Evolutionary conservation across 2,113 vertebrate species (phyloP).

Genomic region (Serinus canaria): DNA sequence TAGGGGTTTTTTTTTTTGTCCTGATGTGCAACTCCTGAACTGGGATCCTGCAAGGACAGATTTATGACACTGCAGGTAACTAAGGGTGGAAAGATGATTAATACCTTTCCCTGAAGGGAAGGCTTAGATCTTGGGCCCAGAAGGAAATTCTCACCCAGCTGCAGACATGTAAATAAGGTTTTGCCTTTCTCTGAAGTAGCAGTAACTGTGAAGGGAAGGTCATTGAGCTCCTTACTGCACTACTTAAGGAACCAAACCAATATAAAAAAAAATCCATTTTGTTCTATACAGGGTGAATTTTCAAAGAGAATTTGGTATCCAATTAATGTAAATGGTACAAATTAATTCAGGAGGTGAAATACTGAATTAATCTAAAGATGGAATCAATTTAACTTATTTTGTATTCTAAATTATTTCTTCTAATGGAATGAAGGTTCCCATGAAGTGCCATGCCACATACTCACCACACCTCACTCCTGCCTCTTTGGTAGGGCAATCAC

Average conservation of each 20-base stretch:
- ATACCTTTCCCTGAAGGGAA: neutral
- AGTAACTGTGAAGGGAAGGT: neutral
- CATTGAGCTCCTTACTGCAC: neutral
- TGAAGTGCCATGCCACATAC: neutral
- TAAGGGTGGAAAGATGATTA: neutral
- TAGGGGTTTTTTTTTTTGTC: neutral
- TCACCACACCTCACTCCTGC: conserved; percentile 82
- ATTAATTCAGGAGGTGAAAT: neutral
- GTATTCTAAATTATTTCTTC: neutral
- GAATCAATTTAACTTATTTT: neutral
- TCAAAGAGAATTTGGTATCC: neutral
- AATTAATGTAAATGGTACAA: neutral
- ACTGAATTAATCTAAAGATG: neutral
- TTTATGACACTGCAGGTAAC: neutral
- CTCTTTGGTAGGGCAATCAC: conserved; percentile 78
- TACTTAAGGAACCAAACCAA: neutral
- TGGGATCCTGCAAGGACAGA: neutral
- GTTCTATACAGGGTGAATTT: neutral
- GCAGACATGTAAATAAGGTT: neutral
- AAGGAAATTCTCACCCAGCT: neutral
- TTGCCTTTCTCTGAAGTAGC: neutral
- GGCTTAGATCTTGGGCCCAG: neutral
- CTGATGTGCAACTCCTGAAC: neutral
- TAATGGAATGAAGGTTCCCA: neutral
- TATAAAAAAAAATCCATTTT: neutral